Evolutionary conservation across 2,797 vertebrate genomes (phyloP).

Genomic region (Coregonus ussuriensis): DNA sequence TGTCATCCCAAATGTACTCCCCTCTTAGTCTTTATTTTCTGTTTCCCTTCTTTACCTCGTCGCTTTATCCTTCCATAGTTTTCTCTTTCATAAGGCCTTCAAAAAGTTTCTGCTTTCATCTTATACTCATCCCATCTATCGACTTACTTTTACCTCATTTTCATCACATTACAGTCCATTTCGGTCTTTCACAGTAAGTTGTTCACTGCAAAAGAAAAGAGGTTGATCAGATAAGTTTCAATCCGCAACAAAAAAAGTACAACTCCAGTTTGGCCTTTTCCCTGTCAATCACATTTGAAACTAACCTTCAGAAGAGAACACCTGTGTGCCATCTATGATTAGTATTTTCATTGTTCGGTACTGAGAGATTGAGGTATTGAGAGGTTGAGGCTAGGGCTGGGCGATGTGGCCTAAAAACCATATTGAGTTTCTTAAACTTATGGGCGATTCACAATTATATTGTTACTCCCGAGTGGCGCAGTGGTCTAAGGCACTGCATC

Average conservation of each 20-base stretch:
- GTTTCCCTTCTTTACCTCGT: constrained; percentile 5
- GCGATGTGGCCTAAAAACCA: too few relatives aligned
- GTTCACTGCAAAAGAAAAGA: constrained; percentile 69
- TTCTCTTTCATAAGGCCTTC: not conserved
- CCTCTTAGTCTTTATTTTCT: constrained; percentile 16
- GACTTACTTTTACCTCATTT: not conserved
- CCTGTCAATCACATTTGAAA: too few relatives aligned
- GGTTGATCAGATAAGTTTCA: constrained; percentile 69
- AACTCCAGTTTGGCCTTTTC: not conserved
- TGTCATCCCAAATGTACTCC: not conserved
- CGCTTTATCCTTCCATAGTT: constrained; percentile 14
- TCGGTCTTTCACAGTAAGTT: constrained; percentile 8
- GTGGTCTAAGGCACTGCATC: too few relatives aligned
- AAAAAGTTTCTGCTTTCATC: constrained; percentile 8
- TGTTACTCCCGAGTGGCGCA: too few relatives aligned
- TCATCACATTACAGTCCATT: constrained; percentile 14
- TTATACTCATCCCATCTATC: not conserved
- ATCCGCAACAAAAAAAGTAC: constrained; percentile 40
- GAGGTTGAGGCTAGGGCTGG: too few relatives aligned
- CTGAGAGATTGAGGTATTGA: too few relatives aligned
- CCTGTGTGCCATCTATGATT: too few relatives aligned
- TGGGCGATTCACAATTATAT: too few relatives aligned
- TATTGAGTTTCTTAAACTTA: too few relatives aligned
- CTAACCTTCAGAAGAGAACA: too few relatives aligned
- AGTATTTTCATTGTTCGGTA: too few relatives aligned